These are phyloP conservation scores for Diloba caeruleocephala DNA, from an alignment of 2,888 invertebrate species.

Conservation along the genomic window DNA sequence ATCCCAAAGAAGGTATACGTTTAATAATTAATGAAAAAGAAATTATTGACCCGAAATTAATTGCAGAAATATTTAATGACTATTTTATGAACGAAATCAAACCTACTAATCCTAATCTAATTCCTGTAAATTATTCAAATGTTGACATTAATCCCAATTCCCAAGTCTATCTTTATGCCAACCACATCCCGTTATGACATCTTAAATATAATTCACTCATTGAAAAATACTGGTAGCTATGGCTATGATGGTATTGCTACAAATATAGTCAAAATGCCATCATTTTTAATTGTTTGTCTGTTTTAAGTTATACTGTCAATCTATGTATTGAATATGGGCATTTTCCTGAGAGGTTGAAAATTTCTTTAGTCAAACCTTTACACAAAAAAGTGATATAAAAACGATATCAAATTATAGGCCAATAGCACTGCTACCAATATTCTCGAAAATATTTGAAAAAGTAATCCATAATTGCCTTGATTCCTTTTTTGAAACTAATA, in stretches of 20 bases:
- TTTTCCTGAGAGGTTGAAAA: neutral
- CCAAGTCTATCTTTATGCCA: constrained; percentile 8
- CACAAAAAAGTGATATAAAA: no score
- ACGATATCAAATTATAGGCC: no score
- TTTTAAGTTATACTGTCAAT: neutral
- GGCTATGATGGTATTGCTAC: constrained; percentile 7
- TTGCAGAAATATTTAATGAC: neutral
- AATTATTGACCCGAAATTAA: neutral
- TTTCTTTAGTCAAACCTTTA: neutral
- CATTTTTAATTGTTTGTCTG: neutral
- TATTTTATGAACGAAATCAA: neutral
- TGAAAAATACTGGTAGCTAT: constrained; percentile 13
- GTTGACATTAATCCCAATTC: neutral
- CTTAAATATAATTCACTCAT: constrained; percentile 4
- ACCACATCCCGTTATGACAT: constrained; percentile 1
- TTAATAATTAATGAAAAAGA: constrained; percentile 1
- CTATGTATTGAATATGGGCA: neutral
- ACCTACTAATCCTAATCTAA: neutral
- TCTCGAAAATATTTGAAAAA: no score
- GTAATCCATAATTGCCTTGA: no score
- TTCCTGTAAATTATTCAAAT: no score
- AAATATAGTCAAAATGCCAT: neutral
- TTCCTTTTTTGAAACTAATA: no score
- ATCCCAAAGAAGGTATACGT: neutral
- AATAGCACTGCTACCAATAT: no score